phyloP scores from a whole-genome alignment of 37 sponge, comb jelly and placozoan species.

The Petrosia ficiformis region DNA sequence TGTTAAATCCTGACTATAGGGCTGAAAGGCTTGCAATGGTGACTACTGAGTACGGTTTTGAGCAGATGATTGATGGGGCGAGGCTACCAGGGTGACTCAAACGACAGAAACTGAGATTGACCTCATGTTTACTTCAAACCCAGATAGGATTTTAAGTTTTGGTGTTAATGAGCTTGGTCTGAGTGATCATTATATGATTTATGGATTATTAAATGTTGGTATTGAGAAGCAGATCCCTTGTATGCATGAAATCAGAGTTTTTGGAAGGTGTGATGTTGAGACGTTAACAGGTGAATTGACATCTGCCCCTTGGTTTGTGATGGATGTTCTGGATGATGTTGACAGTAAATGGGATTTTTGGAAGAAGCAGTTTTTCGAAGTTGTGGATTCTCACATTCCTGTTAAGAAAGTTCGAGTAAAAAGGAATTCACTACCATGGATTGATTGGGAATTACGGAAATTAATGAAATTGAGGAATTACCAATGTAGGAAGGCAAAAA shows the following conservation, averaged over 20 bases:
- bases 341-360: conserved; percentile 32
- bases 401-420: conserved; percentile 3
- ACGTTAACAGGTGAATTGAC: neutral
- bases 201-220: too few species aligned
- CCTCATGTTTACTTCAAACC: conserved; percentile 12
- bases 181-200: conserved; percentile 30
- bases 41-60: conserved; percentile 15
- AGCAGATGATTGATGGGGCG: conserved; percentile 10
- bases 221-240: too few species aligned
- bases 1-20: conserved; percentile 9
- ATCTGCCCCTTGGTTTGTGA: conserved; percentile 16
- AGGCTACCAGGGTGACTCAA: conserved; percentile 33
- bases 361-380: conserved; percentile 17
- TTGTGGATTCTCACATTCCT: conserved; percentile 10
- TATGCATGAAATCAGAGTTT: too few species aligned
- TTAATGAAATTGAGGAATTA: too few species aligned
- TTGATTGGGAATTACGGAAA: neutral
- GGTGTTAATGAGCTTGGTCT: conserved; percentile 1
- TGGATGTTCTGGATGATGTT: conserved; percentile 28
- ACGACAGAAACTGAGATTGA: conserved; percentile 11
- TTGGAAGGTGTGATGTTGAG: conserved; percentile 13
- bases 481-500: too few species aligned
- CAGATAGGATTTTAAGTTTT: neutral
- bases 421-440: conserved; percentile 29
- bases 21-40: neutral